A percentile compares a stretch with the other conserved stretches of the same genome.
Conservation (phyloP, 2,888 invertebrate species). For the Aleiodes alternator region DNA sequence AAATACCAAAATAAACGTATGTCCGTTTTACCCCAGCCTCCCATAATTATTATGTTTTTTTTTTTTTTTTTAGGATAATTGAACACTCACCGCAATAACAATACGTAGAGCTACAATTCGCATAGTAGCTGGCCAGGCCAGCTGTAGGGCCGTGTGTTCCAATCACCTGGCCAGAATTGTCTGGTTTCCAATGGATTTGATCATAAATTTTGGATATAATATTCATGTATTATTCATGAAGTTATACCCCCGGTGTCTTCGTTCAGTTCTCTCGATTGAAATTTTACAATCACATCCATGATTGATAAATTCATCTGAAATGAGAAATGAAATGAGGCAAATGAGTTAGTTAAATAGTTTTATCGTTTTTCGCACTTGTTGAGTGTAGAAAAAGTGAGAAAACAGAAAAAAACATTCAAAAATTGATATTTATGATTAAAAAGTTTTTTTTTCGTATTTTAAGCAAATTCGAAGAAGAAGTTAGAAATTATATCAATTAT, state of each 20-base stretch:
- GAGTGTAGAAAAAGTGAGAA: no score
- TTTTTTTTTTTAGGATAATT: neutral
- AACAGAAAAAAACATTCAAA: no score
- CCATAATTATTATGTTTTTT: no score
- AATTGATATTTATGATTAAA: no score
- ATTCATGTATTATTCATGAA: neutral
- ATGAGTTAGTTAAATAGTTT: neutral
- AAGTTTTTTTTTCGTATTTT: no score
- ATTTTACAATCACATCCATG: constrained; percentile 67
- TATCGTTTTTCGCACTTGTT: no score
- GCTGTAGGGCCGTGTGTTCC: constrained; percentile 77
- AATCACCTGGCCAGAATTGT: constrained; percentile 63
- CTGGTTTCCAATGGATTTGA: neutral
- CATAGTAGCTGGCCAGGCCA: constrained; percentile 84
- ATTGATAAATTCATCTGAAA: constrained; percentile 60
- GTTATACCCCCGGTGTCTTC: constrained; percentile 55
- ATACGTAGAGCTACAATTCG: constrained; percentile 85
- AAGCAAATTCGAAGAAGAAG: no score
- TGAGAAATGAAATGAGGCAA: neutral
- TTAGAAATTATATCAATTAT: no score
- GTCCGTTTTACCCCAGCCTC: no score
- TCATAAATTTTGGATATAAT: neutral
- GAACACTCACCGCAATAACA: constrained; percentile 84
- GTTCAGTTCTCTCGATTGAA: constrained; percentile 65
- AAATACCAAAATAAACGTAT: no score